Percentiles rank a stretch among this genome's conserved stretches.
Evolutionary conservation across 1,140 invertebrate species (phyloP).

Genomic region (Cyclina sinensis): DNA sequence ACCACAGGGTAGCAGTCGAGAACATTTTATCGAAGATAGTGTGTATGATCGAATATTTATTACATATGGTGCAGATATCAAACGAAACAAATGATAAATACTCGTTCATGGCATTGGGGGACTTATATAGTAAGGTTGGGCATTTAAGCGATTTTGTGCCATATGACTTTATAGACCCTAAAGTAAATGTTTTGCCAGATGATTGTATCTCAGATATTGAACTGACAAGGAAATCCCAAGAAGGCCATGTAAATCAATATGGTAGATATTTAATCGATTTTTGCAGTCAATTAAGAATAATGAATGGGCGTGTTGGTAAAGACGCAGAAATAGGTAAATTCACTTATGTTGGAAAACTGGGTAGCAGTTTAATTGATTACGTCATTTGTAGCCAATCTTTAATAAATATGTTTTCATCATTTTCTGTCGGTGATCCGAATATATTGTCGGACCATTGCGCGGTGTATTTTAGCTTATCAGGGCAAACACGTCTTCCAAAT

Average conservation of each 20-base stretch:
- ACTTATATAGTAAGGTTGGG: conserved; percentile 3
- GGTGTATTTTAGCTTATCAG: no score
- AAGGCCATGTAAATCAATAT: conserved; percentile 30
- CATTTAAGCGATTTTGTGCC: conserved; percentile 9
- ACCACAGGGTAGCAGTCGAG: conserved; percentile 38
- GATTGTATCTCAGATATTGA: conserved; percentile 30
- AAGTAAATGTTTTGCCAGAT: conserved; percentile 35
- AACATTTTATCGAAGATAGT: conserved; percentile 1
- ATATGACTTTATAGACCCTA: conserved; percentile 2
- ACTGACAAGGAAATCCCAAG: conserved; percentile 16
- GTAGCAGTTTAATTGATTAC: no score
- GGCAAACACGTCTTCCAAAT: no score
- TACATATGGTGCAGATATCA: conserved; percentile 5
- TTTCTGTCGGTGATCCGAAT: no score
- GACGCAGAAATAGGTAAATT: conserved; percentile 13
- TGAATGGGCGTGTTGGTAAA: conserved; percentile 12
- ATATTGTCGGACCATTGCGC: no score
- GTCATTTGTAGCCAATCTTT: no score
- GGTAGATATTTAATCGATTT: conserved; percentile 28
- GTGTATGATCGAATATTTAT: conserved; percentile 14
- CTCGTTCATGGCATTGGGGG: not conserved
- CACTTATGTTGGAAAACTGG: no score
- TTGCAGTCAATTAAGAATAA: not conserved
- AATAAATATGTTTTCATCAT: no score
- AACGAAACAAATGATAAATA: not conserved